These are phyloP conservation scores for Lynx canadensis DNA, from an alignment of 2,113 vertebrate species.

Conservation along the genomic window DNA sequence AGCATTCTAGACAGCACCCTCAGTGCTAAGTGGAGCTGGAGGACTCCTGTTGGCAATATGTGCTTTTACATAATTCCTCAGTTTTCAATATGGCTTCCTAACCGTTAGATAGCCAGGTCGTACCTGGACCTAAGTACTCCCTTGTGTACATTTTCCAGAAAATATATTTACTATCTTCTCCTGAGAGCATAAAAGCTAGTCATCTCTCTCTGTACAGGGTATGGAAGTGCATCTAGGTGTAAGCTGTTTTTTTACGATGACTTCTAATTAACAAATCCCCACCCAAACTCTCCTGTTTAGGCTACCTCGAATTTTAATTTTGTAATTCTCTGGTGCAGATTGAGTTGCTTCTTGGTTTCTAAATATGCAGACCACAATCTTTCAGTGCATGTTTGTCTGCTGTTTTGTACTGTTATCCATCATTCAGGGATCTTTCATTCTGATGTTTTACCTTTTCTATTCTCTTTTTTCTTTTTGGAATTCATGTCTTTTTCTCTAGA, in stretches of 20 bases:
- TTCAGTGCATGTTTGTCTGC: background rate
- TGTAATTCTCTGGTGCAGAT: background rate
- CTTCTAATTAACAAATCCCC: background rate
- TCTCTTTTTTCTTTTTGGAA: background rate
- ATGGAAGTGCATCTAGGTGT: background rate
- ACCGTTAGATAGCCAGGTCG: background rate
- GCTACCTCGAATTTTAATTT: background rate
- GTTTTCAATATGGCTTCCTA: background rate
- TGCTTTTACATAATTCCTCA: background rate
- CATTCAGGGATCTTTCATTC: background rate
- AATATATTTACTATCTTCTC: background rate
- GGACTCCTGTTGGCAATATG: too few relatives aligned
- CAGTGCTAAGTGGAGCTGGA: background rate
- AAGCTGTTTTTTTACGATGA: background rate
- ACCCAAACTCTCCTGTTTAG: background rate
- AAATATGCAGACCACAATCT: background rate
- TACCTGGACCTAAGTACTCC: background rate
- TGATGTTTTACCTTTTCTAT: background rate
- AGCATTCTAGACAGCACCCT: background rate
- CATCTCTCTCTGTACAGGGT: background rate
- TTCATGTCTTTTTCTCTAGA: background rate
- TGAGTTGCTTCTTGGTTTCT: background rate
- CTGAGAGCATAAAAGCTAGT: background rate
- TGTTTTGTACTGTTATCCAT: background rate
- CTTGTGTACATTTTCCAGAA: background rate